phyloP scores from a whole-genome alignment of 2,113 vertebrate species.

The Varanus komodoensis region DNA sequence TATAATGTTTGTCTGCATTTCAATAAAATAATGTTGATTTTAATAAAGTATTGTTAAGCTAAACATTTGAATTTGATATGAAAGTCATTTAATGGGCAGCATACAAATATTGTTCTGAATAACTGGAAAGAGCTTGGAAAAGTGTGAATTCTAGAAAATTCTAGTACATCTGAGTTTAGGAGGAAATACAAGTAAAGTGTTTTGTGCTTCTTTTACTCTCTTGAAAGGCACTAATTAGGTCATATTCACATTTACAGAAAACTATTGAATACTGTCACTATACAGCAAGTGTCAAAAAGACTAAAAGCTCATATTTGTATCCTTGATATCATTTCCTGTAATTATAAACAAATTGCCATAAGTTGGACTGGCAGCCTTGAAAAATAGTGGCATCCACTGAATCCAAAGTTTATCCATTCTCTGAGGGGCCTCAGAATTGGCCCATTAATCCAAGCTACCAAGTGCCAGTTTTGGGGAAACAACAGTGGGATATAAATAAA shows the following conservation, averaged over 20 bases:
- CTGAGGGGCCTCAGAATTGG: too few species aligned
- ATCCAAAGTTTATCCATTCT: too few species aligned
- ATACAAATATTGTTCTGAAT: slow-evolving; percentile 21
- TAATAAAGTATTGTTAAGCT: slow-evolving; percentile 5
- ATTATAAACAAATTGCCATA: too few species aligned
- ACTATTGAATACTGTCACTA: neutral
- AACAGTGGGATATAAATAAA: too few species aligned
- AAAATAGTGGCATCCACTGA: too few species aligned
- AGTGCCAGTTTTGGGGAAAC: too few species aligned
- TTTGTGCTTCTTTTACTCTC: slow-evolving; percentile 65
- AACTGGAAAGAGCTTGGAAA: slow-evolving; percentile 35
- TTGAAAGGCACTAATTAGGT: slow-evolving; percentile 50
- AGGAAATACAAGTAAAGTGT: slow-evolving; percentile 48
- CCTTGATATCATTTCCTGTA: too few species aligned
- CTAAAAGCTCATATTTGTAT: too few species aligned
- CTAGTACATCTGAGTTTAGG: slow-evolving; percentile 52
- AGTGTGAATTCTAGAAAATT: slow-evolving; percentile 45
- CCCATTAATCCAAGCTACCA: too few species aligned
- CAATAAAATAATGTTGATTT: neutral
- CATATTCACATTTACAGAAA: slow-evolving; percentile 45
- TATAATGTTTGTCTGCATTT: neutral
- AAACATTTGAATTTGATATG: slow-evolving; percentile 20
- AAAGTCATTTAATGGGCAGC: slow-evolving; percentile 20
- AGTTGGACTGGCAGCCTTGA: too few species aligned
- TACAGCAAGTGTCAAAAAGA: too few species aligned